Percentiles rank a stretch among this genome's conserved stretches.
Conservation (phyloP, 2,797 vertebrate genomes). For the Characodon lateralis region DNA sequence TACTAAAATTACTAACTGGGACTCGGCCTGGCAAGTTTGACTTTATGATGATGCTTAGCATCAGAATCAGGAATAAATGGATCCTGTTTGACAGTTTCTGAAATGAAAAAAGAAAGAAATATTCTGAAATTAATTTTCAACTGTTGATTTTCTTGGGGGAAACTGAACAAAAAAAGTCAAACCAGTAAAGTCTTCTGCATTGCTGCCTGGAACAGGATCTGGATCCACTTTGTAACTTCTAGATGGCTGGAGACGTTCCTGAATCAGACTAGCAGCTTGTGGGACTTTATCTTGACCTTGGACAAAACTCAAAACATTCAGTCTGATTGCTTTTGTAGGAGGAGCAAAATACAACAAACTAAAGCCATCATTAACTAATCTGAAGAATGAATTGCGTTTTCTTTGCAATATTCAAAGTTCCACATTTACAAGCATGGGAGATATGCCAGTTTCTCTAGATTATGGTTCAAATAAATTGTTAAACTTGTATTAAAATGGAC, state of each 20-base stretch:
- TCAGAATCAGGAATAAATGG: not conserved
- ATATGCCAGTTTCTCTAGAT: too few species aligned
- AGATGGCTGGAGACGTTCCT: not conserved
- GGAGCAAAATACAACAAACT: not conserved
- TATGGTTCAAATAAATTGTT: too few species aligned
- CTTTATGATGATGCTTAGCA: not conserved
- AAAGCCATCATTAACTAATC: not conserved
- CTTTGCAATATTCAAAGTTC: too few species aligned
- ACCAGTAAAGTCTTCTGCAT: not conserved
- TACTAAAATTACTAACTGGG: slow-evolving; percentile 8
- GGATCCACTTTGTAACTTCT: not conserved
- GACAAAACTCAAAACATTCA: not conserved
- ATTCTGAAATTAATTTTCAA: too few species aligned
- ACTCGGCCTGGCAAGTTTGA: not conserved
- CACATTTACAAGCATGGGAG: too few species aligned
- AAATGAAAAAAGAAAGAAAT: not conserved
- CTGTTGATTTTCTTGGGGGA: not conserved
- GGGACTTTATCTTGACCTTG: not conserved
- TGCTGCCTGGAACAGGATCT: not conserved
- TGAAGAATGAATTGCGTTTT: not conserved
- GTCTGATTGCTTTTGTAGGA: not conserved
- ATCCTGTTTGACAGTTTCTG: slow-evolving; percentile 20
- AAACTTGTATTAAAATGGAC: too few species aligned
- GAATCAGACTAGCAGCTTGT: not conserved
- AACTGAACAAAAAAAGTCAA: not conserved